Conservation (phyloP, 2,113 vertebrate genomes). For the Anarhynchus alexandrinus region DNA sequence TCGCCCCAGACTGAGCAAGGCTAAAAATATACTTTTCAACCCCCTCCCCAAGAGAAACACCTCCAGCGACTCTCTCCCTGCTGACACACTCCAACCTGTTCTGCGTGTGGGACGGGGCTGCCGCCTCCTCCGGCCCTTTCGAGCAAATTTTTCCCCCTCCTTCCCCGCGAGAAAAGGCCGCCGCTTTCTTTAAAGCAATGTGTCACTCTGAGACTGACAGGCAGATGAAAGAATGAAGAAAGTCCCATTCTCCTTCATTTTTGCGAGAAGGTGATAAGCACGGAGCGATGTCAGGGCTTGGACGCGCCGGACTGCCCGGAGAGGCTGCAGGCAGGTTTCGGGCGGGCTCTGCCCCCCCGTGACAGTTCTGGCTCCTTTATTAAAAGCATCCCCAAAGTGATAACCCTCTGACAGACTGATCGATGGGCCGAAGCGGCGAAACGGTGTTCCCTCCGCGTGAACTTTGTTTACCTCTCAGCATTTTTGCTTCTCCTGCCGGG, state of each 20-base stretch:
- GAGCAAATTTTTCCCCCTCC: neutral
- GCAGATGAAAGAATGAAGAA: constrained; percentile 33
- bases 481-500: neutral
- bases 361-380: neutral
- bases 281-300: neutral
- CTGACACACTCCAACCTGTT: neutral
- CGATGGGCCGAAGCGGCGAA: neutral
- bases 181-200: neutral
- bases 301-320: neutral
- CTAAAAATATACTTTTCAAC: neutral
- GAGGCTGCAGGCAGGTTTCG: neutral
- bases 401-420: neutral
- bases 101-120: neutral
- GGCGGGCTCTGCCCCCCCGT: neutral
- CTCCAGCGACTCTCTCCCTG: neutral
- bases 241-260: constrained; percentile 41
- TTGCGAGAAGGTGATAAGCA: neutral
- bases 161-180: neutral
- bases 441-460: neutral
- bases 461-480: neutral
- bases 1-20: neutral
- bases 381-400: neutral
- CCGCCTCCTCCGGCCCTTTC: neutral
- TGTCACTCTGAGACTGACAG: neutral
- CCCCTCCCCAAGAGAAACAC: neutral